These are phyloP conservation scores for Criorhina ranunculi DNA, from an alignment of 2,888 invertebrate genomes.

Conservation along the genomic window DNA sequence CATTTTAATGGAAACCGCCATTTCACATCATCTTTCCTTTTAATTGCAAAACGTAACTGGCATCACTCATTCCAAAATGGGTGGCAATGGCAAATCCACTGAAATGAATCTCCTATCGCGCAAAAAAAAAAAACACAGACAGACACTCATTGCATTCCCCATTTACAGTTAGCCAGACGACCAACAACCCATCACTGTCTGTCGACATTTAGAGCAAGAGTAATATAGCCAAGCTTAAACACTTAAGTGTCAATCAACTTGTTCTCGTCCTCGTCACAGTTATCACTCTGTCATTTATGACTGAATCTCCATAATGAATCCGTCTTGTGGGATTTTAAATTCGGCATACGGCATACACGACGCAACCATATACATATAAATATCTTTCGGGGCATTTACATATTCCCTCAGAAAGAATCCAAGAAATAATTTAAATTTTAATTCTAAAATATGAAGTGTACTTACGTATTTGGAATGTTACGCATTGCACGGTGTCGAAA, in stretches of 20 bases:
- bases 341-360: background rate
- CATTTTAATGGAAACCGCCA: too few relatives aligned
- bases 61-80: constrained; percentile 5
- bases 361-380: too few relatives aligned
- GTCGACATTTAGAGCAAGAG: constrained; percentile 2
- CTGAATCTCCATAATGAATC: constrained; percentile 27
- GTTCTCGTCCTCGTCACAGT: background rate
- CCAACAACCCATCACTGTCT: constrained; percentile 10
- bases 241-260: background rate
- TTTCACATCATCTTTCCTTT: background rate
- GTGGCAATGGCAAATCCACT: background rate
- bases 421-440: constrained; percentile 14
- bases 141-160: constrained; percentile 9
- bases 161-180: constrained; percentile 6
- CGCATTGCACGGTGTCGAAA: constrained; percentile 93
- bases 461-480: constrained; percentile 95
- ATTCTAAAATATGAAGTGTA: constrained; percentile 77
- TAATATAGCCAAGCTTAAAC: constrained; percentile 6
- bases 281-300: constrained; percentile 13
- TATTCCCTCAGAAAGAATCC: background rate
- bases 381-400: too few relatives aligned
- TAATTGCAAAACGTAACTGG: constrained; percentile 23
- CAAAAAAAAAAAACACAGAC: too few relatives aligned
- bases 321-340: constrained; percentile 8
- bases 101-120: background rate